Evolutionary conservation across 2,888 invertebrate genomes (phyloP).

Genomic region (Temnothorax ravouxi): DNA sequence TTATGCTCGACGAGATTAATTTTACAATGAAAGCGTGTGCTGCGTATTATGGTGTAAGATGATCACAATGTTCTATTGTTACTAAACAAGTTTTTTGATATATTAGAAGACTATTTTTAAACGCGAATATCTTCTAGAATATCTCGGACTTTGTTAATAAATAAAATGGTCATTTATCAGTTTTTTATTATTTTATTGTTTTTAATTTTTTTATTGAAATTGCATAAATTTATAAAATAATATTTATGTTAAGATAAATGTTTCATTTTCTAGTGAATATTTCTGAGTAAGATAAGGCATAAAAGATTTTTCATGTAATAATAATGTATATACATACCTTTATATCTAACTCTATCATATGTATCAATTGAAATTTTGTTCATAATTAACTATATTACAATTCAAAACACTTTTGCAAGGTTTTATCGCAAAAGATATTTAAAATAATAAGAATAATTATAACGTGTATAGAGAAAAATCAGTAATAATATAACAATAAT

Average conservation of each 20-base stretch:
- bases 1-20: slow-evolving; percentile 24
- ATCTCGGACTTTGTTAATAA: slow-evolving; percentile 35
- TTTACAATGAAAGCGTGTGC: slow-evolving; percentile 9
- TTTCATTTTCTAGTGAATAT: neutral
- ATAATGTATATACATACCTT: slow-evolving; percentile 10
- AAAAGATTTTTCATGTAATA: slow-evolving; percentile 5
- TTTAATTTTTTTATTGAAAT: neutral
- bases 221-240: neutral
- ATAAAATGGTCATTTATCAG: slow-evolving; percentile 33
- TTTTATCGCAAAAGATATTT: neutral
- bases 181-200: slow-evolving; percentile 18
- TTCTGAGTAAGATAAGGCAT: slow-evolving; percentile 1
- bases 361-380: slow-evolving; percentile 14
- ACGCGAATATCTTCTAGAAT: slow-evolving; percentile 28
- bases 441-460: neutral
- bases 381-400: neutral
- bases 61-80: slow-evolving; percentile 18
- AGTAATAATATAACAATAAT: slow-evolving; percentile 36
- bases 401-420: neutral
- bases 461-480: neutral
- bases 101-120: slow-evolving; percentile 17
- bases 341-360: slow-evolving; percentile 7
- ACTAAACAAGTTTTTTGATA: slow-evolving; percentile 31
- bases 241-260: slow-evolving; percentile 16
- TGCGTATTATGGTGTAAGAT: slow-evolving; percentile 7